phyloP scores from a whole-genome alignment of 1,140 invertebrate species.

The Acyrthosiphon pisum region DNA sequence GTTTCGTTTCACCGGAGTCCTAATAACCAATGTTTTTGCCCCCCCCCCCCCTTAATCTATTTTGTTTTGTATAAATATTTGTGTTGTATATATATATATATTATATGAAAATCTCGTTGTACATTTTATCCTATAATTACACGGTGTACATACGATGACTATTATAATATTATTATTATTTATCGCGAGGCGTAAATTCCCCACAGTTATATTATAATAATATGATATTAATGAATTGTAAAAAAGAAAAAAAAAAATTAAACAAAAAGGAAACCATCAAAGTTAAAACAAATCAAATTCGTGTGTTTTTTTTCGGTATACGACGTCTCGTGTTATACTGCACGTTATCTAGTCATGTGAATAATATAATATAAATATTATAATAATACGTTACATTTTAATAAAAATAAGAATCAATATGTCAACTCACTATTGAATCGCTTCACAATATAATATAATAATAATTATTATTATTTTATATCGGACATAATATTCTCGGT shows the following conservation, averaged over 20 bases:
- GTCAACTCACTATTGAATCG: not conserved
- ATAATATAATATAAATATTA: not conserved
- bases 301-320: not conserved
- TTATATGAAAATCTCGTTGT: slow-evolving; percentile 23
- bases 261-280: not conserved
- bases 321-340: not conserved
- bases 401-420: not conserved
- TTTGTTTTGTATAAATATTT: slow-evolving; percentile 49
- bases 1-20: slow-evolving; percentile 39
- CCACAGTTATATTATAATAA: not conserved
- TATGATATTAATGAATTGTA: not conserved
- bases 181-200: not conserved
- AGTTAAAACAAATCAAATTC: slow-evolving; percentile 18
- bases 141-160: slow-evolving; percentile 8
- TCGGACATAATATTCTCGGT: not conserved
- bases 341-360: slow-evolving; percentile 37
- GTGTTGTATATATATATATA: slow-evolving; percentile 34
- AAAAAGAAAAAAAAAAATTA: not conserved
- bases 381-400: not conserved
- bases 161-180: not conserved
- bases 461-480: not conserved
- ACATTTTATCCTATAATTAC: slow-evolving; percentile 26
- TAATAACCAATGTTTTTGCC: slow-evolving; percentile 29
- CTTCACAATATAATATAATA: not conserved
- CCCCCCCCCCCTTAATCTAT: not conserved